Evolutionary conservation across 2,797 vertebrate genomes (phyloP).

Genomic region (Acrocephalus scirpaceus): DNA sequence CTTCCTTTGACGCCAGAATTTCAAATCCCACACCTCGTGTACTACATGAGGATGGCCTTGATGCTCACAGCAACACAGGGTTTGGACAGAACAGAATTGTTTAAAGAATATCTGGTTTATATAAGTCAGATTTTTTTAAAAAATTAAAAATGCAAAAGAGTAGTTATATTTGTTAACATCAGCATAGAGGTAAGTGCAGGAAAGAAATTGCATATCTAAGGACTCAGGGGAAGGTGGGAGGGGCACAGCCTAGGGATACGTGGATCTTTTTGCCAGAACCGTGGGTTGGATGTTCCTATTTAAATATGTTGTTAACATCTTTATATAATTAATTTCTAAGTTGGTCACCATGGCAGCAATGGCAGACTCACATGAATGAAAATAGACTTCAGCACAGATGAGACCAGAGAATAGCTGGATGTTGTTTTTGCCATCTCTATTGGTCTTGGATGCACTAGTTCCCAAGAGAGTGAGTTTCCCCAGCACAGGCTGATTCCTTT

Average conservation of each 20-base stretch:
- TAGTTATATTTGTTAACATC: neutral
- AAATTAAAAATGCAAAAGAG: neutral
- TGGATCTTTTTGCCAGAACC: neutral
- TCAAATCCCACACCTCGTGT: accelerated
- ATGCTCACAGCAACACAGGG: neutral
- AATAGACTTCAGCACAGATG: neutral
- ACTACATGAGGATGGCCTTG: accelerated
- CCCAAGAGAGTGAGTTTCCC: neutral
- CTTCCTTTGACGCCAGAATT: too few species aligned
- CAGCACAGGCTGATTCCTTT: neutral
- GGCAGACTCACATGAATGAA: constrained; percentile 30
- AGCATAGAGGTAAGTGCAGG: neutral
- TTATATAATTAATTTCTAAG: constrained; percentile 8
- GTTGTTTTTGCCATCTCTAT: neutral
- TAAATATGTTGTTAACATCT: neutral
- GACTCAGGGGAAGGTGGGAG: neutral
- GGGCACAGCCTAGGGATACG: neutral
- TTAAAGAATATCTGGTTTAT: neutral
- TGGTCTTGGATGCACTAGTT: neutral
- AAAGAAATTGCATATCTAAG: neutral
- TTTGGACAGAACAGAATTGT: neutral
- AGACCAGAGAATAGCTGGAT: neutral
- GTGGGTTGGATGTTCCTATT: constrained; percentile 1
- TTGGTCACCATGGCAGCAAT: constrained; percentile 42
- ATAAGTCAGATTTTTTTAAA: neutral